These are phyloP conservation scores for Hippocampus guttulatus DNA, from an alignment of 2,113 vertebrate species.

Conservation along the genomic window DNA sequence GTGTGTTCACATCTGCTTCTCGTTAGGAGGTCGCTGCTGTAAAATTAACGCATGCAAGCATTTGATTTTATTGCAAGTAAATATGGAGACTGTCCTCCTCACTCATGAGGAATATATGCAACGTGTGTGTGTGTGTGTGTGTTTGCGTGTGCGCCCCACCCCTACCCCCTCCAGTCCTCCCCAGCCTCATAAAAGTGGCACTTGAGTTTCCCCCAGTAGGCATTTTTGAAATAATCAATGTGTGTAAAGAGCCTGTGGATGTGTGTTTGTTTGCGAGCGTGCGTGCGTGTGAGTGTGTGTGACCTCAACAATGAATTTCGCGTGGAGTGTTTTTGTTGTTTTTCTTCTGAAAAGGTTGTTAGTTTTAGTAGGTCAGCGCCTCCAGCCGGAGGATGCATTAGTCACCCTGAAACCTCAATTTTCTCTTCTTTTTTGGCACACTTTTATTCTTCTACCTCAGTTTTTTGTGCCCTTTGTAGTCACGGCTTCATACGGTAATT, in stretches of 20 bases:
- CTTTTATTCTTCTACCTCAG: not conserved
- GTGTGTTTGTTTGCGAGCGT: not conserved
- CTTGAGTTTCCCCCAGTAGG: slow-evolving; percentile 34
- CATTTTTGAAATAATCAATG: slow-evolving; percentile 13
- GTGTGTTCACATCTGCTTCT: slow-evolving; percentile 5
- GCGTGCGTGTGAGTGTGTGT: slow-evolving; percentile 12
- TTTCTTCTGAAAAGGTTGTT: not conserved
- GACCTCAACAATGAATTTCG: slow-evolving; percentile 32
- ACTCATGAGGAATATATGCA: slow-evolving; percentile 12
- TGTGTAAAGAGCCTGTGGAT: slow-evolving; percentile 23
- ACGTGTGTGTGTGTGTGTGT: not conserved
- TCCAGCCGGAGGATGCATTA: slow-evolving; percentile 21
- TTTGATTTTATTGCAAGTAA: not conserved
- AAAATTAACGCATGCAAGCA: slow-evolving; percentile 18
- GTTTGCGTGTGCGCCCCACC: not conserved
- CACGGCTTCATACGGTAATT: not conserved
- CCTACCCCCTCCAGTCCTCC: not conserved
- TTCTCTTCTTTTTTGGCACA: not conserved
- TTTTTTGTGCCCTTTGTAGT: not conserved
- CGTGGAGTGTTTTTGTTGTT: slow-evolving; percentile 18
- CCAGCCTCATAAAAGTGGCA: slow-evolving; percentile 31
- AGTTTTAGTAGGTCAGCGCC: not conserved
- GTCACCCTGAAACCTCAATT: slow-evolving; percentile 2
- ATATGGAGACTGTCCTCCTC: not conserved
- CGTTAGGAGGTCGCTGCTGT: slow-evolving; percentile 5